phyloP scores from a whole-genome alignment of 2,888 invertebrate species.

The Aleiodes testaceus region DNA sequence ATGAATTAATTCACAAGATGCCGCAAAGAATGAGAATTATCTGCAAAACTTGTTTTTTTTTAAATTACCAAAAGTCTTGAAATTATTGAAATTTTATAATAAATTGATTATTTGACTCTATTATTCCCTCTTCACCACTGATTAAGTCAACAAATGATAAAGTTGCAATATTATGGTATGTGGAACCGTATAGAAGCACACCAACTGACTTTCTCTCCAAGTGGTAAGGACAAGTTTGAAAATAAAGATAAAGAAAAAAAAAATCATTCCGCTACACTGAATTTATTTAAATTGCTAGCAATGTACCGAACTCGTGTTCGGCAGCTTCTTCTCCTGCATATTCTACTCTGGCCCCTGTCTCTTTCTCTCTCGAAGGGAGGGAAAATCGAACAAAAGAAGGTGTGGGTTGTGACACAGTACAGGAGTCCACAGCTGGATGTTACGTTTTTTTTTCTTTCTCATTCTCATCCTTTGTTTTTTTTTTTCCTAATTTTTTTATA shows the following conservation, averaged over 20 bases:
- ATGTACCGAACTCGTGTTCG: conserved; percentile 70
- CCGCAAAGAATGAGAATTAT: too few species aligned
- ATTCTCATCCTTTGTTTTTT: background rate
- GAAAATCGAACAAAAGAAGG: conserved; percentile 30
- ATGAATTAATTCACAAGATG: too few species aligned
- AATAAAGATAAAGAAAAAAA: conserved; percentile 35
- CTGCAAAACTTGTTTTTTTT: too few species aligned
- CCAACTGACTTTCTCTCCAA: conserved; percentile 16
- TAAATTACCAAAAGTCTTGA: too few species aligned
- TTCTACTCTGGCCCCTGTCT: background rate
- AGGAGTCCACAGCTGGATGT: conserved; percentile 30
- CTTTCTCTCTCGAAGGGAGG: conserved; percentile 28
- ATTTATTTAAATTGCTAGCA: conserved; percentile 72
- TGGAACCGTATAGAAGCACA: background rate
- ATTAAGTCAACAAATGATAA: conserved; percentile 27
- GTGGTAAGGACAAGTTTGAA: conserved; percentile 5
- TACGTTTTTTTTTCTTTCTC: background rate
- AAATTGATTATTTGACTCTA: background rate
- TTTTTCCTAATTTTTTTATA: conserved; percentile 1
- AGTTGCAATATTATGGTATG: conserved; percentile 18
- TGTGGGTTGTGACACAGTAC: conserved; percentile 29
- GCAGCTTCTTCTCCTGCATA: conserved; percentile 65
- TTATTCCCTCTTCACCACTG: background rate
- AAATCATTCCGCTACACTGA: conserved; percentile 55
- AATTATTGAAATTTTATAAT: too few species aligned